Conservation (phyloP, 2,113 vertebrate genomes). For the Geococcyx californianus region DNA sequence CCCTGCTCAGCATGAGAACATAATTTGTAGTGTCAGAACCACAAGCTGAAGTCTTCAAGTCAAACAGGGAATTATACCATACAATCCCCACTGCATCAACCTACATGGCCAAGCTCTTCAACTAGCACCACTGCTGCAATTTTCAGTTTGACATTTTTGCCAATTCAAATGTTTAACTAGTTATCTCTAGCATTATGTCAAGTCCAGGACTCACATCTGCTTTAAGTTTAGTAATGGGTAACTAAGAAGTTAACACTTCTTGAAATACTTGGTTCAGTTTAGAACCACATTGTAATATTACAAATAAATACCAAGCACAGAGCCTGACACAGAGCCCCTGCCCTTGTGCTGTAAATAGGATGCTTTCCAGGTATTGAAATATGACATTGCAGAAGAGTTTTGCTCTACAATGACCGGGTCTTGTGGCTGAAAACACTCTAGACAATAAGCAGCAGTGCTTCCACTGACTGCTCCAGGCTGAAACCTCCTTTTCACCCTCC, state of each 20-base stretch:
- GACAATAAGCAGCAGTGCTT: neutral
- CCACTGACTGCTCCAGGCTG: neutral
- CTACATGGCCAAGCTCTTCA: accelerated
- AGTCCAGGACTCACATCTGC: neutral
- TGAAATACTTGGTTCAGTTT: neutral
- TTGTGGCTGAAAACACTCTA: neutral
- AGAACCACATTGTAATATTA: neutral
- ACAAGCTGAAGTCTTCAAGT: neutral
- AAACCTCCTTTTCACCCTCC: neutral
- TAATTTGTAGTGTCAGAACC: neutral
- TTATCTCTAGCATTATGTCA: neutral
- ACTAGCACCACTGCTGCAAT: neutral
- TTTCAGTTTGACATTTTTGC: neutral
- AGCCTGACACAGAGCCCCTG: neutral
- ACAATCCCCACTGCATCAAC: neutral
- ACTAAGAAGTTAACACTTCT: neutral
- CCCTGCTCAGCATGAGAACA: neutral
- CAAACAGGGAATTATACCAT: neutral
- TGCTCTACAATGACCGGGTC: neutral
- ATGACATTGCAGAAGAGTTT: neutral
- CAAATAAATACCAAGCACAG: neutral
- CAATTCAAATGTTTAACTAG: neutral
- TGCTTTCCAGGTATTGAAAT: neutral
- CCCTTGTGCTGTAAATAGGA: neutral
- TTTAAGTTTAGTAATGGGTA: accelerated